These are phyloP conservation scores for Malthinus flaveolus DNA, from an alignment of 2,888 invertebrate genomes.

Conservation along the genomic window DNA sequence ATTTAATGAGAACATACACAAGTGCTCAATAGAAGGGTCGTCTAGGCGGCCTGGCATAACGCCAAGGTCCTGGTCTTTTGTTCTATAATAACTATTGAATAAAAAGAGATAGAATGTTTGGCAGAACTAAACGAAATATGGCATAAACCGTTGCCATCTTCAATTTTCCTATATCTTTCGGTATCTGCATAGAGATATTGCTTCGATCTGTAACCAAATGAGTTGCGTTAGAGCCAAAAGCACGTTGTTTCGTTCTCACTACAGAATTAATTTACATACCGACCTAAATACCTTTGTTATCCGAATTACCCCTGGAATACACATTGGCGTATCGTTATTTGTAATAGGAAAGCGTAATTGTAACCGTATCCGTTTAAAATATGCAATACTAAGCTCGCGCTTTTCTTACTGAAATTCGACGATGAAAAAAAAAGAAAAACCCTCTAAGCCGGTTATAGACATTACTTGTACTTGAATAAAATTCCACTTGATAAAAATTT, in stretches of 20 bases:
- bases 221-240: slow-evolving; percentile 25
- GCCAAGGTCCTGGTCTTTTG: slow-evolving; percentile 16
- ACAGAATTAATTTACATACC: slow-evolving; percentile 26
- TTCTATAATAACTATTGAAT: slow-evolving; percentile 3
- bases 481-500: too few relatives aligned
- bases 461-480: too few relatives aligned
- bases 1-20: slow-evolving; percentile 16
- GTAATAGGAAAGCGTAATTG: slow-evolving; percentile 16
- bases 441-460: too few relatives aligned
- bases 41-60: slow-evolving; percentile 20
- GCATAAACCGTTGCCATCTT: slow-evolving; percentile 7
- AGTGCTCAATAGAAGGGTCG: slow-evolving; percentile 24
- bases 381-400: slow-evolving; percentile 4
- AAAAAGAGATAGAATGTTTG: not conserved
- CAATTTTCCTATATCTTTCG: slow-evolving; percentile 15
- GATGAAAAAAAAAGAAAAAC: too few relatives aligned
- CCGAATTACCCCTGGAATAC: slow-evolving; percentile 13
- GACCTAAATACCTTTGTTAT: slow-evolving; percentile 24
- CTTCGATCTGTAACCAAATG: slow-evolving; percentile 27
- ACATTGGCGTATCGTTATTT: slow-evolving; percentile 18
- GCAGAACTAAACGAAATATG: slow-evolving; percentile 3
- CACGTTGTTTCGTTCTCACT: slow-evolving; percentile 24
- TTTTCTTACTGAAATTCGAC: too few relatives aligned
- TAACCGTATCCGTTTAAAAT: slow-evolving; percentile 13
- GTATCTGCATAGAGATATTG: slow-evolving; percentile 26